phyloP scores from a whole-genome alignment of 2,113 vertebrate species.

The Meles meles region DNA sequence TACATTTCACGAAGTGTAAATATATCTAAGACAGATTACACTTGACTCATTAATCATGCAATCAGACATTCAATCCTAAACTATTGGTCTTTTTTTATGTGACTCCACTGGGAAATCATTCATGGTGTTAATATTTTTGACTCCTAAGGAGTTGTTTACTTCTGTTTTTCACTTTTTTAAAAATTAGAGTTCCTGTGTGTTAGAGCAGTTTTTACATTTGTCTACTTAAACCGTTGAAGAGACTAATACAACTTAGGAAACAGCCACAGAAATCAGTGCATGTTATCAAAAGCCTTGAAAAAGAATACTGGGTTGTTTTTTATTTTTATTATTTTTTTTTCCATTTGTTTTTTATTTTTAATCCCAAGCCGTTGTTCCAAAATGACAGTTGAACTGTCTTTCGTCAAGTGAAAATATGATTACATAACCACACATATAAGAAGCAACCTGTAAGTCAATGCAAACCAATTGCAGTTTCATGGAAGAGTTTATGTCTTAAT shows the following conservation, averaged over 20 bases:
- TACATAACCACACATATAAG: background rate
- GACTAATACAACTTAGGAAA: background rate
- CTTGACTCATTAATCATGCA: slow-evolving; percentile 58
- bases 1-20: slow-evolving; percentile 72
- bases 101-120: background rate
- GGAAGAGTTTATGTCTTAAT: background rate
- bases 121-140: slow-evolving; percentile 4
- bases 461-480: background rate
- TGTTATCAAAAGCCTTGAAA: background rate
- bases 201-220: background rate
- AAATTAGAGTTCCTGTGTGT: background rate
- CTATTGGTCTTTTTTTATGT: background rate
- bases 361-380: background rate
- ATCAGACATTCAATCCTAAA: slow-evolving; percentile 20
- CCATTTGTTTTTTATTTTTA: background rate
- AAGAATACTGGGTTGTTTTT: background rate
- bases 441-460: background rate
- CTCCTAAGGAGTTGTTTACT: background rate
- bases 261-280: background rate
- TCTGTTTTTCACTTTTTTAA: background rate
- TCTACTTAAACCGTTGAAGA: background rate
- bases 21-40: slow-evolving; percentile 63
- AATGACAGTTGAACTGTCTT: background rate
- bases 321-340: too few relatives aligned
- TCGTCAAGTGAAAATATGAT: background rate